Base-by-base conservation (phyloP, 2,888 invertebrate species). In the Hemithea aestivaria region DNA sequence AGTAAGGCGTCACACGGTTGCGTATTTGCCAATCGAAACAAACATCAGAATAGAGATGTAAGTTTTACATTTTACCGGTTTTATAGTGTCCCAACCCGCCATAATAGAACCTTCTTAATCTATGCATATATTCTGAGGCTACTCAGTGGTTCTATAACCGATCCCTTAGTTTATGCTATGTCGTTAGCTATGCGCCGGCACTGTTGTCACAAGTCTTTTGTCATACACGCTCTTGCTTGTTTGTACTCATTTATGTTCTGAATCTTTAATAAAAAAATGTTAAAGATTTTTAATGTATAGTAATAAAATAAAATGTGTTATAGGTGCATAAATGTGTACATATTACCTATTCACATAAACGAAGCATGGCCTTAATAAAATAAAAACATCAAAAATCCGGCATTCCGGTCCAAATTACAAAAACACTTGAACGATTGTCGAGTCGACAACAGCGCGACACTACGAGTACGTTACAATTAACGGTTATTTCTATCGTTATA, bases 401-500 rank as follows among this genome's bases (percentile, higher is more conserved):
- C 48, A 31, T 37, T 46, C 38, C 43, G 32, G 26, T 28, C 35
- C 21, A 27, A 45, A 33, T 35, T 36, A 40, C 12, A 5, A 2
- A n/a, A 5, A 16, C 16, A 16, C 16, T 16, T 16, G 16, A 16
- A 16, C 5, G 16, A 16, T 16, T 16, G 31, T 23, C 24, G 31
- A 45, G 44, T 47, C 23, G 47, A 50, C 59, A 61, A 65, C 71
- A 72, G 74, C 63, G 73, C 61, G 64, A 61, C 68, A 55, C 53
- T 34, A 50, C 51, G 32, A 27, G 8, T 24, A 58, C 56, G 51
- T 59, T 65, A 67, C 59, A 51, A 52, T 58, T 46, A 43, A 56
- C 56, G 58, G 37, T 63, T 69, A 66, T 62, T 55, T 68, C 59
- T 73, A 69, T 61, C 66, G 56, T 72, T 73, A 77, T 68, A 73